These are phyloP conservation scores for Noctua pronuba DNA, from an alignment of 2,888 invertebrate genomes.

Conservation along the genomic window DNA sequence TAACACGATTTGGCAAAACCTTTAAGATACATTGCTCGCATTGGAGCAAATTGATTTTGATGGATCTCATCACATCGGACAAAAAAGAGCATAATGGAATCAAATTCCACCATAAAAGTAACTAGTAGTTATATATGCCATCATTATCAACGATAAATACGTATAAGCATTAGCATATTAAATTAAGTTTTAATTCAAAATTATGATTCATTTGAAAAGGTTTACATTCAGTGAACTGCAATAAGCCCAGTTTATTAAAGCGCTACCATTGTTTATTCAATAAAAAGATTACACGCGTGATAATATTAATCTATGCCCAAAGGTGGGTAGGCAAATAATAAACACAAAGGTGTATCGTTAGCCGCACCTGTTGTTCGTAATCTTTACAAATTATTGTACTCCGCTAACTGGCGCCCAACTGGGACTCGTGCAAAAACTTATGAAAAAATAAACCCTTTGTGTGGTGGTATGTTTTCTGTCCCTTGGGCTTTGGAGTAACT, in stretches of 20 bases:
- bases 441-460: constrained; percentile 30
- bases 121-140: too few relatives aligned
- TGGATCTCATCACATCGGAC: too few relatives aligned
- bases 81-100: too few relatives aligned
- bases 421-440: constrained; percentile 43
- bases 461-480: constrained; percentile 6
- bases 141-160: too few relatives aligned
- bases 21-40: too few relatives aligned
- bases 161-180: background rate
- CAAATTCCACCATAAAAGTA: too few relatives aligned
- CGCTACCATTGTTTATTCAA: constrained; percentile 4
- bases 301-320: constrained; percentile 59
- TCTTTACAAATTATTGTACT: constrained; percentile 68
- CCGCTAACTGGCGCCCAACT: constrained; percentile 53
- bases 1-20: too few relatives aligned
- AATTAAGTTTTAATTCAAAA: background rate
- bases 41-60: too few relatives aligned
- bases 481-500: constrained; percentile 15
- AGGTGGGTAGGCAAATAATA: constrained; percentile 58
- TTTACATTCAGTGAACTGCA: background rate
- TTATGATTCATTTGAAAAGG: background rate
- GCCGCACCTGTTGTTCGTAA: constrained; percentile 67
- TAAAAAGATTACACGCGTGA: constrained; percentile 11
- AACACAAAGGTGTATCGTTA: constrained; percentile 64
- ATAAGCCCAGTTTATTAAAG: constrained; percentile 16